Conservation (phyloP, 2,888 invertebrate species). For the Acleris cristana region DNA sequence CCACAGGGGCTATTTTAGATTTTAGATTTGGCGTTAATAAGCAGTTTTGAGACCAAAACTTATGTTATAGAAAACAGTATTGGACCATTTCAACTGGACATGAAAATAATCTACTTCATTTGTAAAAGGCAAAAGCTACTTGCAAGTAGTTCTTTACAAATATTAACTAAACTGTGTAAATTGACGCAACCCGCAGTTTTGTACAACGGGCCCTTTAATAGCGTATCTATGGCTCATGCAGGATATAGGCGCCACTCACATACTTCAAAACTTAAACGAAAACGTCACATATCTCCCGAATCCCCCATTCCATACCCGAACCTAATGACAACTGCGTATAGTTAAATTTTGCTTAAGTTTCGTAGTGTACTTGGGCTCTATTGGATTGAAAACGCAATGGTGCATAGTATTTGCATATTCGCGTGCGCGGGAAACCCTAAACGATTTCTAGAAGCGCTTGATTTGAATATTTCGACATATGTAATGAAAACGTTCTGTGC, state of each 20-base stretch:
- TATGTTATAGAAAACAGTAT: no score
- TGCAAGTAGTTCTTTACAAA: background rate
- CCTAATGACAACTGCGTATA: no score
- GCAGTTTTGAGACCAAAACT: no score
- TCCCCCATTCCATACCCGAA: no score
- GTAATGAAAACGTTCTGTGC: no score
- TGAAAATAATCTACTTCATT: background rate
- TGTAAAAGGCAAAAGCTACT: background rate
- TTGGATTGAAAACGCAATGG: background rate
- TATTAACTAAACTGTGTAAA: conserved; percentile 4
- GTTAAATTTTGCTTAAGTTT: no score
- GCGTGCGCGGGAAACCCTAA: conserved; percentile 23
- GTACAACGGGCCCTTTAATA: conserved; percentile 15
- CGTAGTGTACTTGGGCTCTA: no score
- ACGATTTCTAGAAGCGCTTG: conserved; percentile 22
- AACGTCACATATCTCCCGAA: no score
- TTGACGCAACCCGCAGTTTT: conserved; percentile 30
- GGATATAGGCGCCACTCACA: conserved; percentile 23
- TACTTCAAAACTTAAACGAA: conserved; percentile 1
- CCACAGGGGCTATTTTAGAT: no score
- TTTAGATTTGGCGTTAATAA: no score
- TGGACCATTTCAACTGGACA: no score
- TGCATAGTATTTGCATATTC: conserved; percentile 15
- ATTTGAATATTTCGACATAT: conserved; percentile 5
- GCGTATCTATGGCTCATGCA: conserved; percentile 11